A percentile compares a stretch with the other conserved stretches of the same genome.
Evolutionary conservation across 2,888 invertebrate genomes (phyloP).

Genomic region (Ischnus inquisitorius): DNA sequence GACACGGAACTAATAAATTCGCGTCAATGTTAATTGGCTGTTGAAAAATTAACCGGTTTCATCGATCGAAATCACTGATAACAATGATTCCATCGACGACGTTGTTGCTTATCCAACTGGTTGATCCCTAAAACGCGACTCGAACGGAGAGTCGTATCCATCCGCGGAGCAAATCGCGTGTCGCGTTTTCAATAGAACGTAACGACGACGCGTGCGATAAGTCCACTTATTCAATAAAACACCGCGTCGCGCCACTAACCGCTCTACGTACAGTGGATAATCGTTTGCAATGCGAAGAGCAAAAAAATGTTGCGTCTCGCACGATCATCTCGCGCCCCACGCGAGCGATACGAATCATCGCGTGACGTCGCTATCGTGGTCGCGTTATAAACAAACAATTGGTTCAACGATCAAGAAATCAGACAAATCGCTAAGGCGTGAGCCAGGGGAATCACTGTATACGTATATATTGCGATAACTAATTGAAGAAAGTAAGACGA

Average conservation of each 20-base stretch:
- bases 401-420: conserved; percentile 19
- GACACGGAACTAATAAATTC: no score
- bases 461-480: neutral
- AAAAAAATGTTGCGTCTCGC: neutral
- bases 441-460: conserved; percentile 1
- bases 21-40: no score
- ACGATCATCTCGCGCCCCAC: neutral
- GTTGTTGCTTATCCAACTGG: neutral
- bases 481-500: conserved; percentile 20
- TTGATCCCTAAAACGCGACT: neutral
- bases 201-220: conserved; percentile 30
- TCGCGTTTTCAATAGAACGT: neutral
- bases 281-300: neutral
- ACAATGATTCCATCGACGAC: no score
- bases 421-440: neutral
- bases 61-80: no score
- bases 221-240: conserved; percentile 23
- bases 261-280: neutral
- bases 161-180: neutral
- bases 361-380: neutral
- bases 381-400: conserved; percentile 21
- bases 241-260: neutral
- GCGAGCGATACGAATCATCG: neutral
- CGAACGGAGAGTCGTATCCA: no score
- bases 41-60: no score